phyloP scores from a whole-genome alignment of 2,888 invertebrate species.

The Gandaritis pyraliata region DNA sequence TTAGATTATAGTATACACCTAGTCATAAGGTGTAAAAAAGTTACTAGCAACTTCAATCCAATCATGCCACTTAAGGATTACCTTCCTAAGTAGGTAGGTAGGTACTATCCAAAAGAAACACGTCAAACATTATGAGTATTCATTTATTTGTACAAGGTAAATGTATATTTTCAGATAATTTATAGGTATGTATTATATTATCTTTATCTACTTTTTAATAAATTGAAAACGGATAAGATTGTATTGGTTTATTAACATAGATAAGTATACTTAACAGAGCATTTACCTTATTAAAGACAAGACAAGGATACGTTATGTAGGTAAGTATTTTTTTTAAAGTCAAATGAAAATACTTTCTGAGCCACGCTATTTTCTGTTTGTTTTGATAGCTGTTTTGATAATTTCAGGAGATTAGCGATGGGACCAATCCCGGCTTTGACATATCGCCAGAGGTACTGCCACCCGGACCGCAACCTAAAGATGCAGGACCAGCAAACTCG shows the following conservation, averaged over 20 bases:
- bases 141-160: conserved; percentile 1
- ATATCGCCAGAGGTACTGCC: conserved; percentile 38
- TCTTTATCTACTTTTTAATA: conserved; percentile 12
- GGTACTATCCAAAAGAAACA: no score
- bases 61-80: no score
- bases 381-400: background rate
- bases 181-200: background rate
- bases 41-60: no score
- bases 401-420: conserved; percentile 28
- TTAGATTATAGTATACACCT: background rate
- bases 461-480: conserved; percentile 14
- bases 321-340: background rate
- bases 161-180: conserved; percentile 1
- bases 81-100: no score
- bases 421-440: conserved; percentile 41
- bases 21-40: no score
- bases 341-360: no score
- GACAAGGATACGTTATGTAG: no score
- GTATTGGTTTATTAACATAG: conserved; percentile 32
- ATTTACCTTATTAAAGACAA: background rate
- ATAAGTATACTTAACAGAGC: conserved; percentile 28
- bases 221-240: conserved; percentile 43
- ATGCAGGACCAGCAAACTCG: background rate
- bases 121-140: no score
- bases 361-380: no score